phyloP scores from a whole-genome alignment of 2,113 vertebrate genomes.

The Lutjanus erythropterus region DNA sequence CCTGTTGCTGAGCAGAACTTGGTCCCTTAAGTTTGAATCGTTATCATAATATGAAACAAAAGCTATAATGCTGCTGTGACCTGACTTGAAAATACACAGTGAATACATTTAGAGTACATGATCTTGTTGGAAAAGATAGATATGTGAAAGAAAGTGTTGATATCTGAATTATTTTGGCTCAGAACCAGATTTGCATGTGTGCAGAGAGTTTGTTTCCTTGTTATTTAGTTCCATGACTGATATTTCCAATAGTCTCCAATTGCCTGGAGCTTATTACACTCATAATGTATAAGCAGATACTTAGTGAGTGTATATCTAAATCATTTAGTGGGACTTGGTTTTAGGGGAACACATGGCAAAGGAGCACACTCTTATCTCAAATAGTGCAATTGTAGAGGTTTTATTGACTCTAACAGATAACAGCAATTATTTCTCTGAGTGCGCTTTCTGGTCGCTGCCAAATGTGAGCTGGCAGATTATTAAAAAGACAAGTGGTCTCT shows the following conservation, averaged over 20 bases:
- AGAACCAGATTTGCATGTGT: constrained; percentile 60
- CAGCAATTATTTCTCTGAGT: constrained; percentile 84
- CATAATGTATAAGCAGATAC: constrained; percentile 80
- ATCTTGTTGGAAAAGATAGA: constrained; percentile 37
- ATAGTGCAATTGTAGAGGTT: constrained; percentile 75
- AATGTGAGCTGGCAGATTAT: constrained; percentile 84
- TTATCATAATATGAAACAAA: constrained; percentile 73
- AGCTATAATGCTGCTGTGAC: constrained; percentile 47
- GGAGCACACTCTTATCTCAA: constrained; percentile 74
- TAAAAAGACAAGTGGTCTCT: constrained; percentile 85
- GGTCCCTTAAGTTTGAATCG: constrained; percentile 77
- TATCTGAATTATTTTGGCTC: constrained; percentile 47
- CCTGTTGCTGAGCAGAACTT: constrained; percentile 70
- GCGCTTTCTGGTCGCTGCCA: constrained; percentile 79
- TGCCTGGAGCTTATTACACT: constrained; percentile 75
- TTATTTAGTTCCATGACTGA: constrained; percentile 70
- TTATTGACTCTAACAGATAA: constrained; percentile 85
- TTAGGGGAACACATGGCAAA: constrained; percentile 74
- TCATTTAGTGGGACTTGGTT: constrained; percentile 78
- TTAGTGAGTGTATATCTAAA: constrained; percentile 79
- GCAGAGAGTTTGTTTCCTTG: constrained; percentile 56
- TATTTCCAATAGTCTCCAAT: constrained; percentile 72
- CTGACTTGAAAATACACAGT: constrained; percentile 44
- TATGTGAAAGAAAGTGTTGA: constrained; percentile 42
- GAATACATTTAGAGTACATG: constrained; percentile 35